Evolutionary conservation across 2,888 invertebrate genomes (phyloP), one percentile per base, ranked within the genome.

Genomic region (Matsumyia berberina): DNA sequence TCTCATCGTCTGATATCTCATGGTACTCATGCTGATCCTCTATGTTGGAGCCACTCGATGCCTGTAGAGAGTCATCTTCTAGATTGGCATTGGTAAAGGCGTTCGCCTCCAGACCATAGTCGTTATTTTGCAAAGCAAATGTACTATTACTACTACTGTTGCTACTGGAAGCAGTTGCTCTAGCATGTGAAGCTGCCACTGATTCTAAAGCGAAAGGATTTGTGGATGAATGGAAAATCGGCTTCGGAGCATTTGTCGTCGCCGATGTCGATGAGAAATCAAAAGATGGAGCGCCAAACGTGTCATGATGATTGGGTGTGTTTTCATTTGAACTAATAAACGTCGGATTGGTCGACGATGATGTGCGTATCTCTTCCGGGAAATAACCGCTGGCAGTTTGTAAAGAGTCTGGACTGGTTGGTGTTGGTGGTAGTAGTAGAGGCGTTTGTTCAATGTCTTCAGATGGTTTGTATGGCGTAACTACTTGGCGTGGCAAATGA

Each of bases 401-500:
- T 57, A 91, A 86, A 5, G 92, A 92, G 80, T 92, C 92, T 5
- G 91, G 92, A 86, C 92, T 92, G 37, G 91, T 92, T 17, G 92
- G 92, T 39, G 92, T 92, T 31, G 92, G 91, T 0, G 94, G 94
- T 87, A 93, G 92, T 78, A 95, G 92, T 9, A 95, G 90, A 0
- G 95, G 95, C 37, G 94, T 94, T 88, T 94, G 94, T 88, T 95
- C 95, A 87, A 95, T 91, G 88, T 97, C 97, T 89, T 97, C 96
- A 15, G 96, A 96, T 0, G 97, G 97, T 89, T 97, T 96, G 91
- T 97, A 97, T 1, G 97, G 97, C 7, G 96, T 95, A 37, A 97
- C 97, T 19, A 97, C 94, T 92, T 98, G 97, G 33, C 96, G 94
- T 33, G 98, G 98, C 78, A 97, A 94, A 92, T 96, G 95, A 86